phyloP scores from a whole-genome alignment of 2,113 vertebrate genomes.

The Ptyas mucosa region DNA sequence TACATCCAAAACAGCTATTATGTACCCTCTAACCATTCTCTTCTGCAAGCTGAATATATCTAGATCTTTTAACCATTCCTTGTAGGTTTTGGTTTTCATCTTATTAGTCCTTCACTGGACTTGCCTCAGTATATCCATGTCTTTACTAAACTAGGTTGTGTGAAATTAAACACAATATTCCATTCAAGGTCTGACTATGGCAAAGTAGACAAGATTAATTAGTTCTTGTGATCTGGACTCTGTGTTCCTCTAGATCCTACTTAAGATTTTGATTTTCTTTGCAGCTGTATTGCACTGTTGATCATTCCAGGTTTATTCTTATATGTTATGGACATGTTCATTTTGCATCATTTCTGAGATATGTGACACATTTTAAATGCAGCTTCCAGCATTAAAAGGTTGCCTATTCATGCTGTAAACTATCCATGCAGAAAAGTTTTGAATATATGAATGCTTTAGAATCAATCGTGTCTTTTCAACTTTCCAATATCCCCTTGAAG shows the following conservation, averaged over 20 bases:
- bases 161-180: not conserved
- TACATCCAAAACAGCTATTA: not conserved
- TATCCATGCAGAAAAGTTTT: not conserved
- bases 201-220: not conserved
- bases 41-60: not conserved
- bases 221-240: not conserved
- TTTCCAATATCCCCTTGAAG: conserved; percentile 9
- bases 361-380: not conserved
- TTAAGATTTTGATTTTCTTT: not conserved
- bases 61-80: not conserved
- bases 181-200: not conserved
- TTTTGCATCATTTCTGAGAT: not conserved
- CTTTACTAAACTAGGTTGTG: not conserved
- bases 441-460: not conserved
- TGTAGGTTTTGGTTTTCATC: not conserved
- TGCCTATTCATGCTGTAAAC: not conserved
- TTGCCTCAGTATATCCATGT: not conserved
- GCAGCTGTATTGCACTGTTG: not conserved
- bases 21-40: not conserved
- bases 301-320: not conserved
- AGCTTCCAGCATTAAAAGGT: not conserved
- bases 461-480: not conserved
- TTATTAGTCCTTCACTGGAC: not conserved
- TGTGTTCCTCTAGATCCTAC: not conserved
- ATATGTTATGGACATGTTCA: not conserved